Evolutionary conservation across 2,888 invertebrate genomes (phyloP).

Genomic region (Byasa hedistus): DNA sequence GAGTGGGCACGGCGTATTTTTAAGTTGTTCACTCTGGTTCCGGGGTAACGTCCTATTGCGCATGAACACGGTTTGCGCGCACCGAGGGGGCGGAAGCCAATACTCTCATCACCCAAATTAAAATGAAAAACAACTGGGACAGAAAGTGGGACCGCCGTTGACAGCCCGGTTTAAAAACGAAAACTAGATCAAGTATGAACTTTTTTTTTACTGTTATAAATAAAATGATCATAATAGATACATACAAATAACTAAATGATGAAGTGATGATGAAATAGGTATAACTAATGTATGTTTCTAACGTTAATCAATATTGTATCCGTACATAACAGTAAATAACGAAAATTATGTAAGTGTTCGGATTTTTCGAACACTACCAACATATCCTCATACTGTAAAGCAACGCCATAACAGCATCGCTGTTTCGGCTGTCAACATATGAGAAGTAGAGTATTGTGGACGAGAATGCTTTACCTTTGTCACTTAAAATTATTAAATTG

Average conservation of each 20-base stretch:
- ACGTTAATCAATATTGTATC: too few relatives aligned
- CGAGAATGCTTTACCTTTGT: too few relatives aligned
- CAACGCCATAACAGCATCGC: too few relatives aligned
- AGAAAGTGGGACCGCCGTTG: constrained; percentile 7
- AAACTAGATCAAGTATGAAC: neutral
- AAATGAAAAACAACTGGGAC: constrained; percentile 12
- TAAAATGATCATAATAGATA: neutral
- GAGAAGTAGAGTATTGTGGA: too few relatives aligned
- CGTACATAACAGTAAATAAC: too few relatives aligned
- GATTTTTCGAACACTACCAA: too few relatives aligned
- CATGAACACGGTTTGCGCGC: constrained; percentile 28
- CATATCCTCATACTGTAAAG: too few relatives aligned
- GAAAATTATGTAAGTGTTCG: too few relatives aligned
- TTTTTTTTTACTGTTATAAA: neutral
- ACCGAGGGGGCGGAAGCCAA: constrained; percentile 41
- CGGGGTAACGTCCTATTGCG: constrained; percentile 38
- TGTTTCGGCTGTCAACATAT: too few relatives aligned
- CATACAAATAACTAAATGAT: neutral
- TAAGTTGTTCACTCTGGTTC: constrained; percentile 35
- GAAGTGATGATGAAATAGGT: neutral
- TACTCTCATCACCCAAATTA: constrained; percentile 37
- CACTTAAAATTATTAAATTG: neutral
- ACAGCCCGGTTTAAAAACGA: constrained; percentile 2
- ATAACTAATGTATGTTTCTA: neutral
- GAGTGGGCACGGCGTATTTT: constrained; percentile 30